Evolutionary conservation across 2,888 invertebrate species (phyloP), one percentile per base, ranked within the genome.

Genomic region (Nephrotoma guestfalica): DNA sequence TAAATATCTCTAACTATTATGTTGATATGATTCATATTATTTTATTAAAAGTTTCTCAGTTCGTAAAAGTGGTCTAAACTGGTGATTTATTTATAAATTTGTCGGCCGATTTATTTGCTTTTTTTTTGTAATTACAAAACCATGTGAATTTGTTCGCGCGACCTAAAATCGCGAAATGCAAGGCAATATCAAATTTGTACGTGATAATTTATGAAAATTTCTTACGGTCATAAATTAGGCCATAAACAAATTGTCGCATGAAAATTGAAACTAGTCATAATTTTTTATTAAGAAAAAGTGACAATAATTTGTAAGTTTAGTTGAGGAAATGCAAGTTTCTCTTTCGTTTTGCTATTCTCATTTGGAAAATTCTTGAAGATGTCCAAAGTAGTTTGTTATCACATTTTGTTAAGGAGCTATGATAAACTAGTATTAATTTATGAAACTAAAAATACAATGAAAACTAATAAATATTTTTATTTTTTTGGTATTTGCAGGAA

Each of bases 401-500:
- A 43, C 43, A 43, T 43, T 43, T 43, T 43, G 43, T 43, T 43
- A 43, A 30, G 2, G 43, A 43, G 6, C n/a, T 47, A 2, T 47
- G 13, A 47, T 45, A 45, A 45, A 45, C 43, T 45, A 0, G 30
- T 30, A 30, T 30, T 30, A 30, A 2, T 30, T 30, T 30, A 30
- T 30, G 30, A 30, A 30, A 3, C 30, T 30, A 30, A 30, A 30
- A 2, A 30, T 30, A 13, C 13, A 47, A 47, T 47, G n/a, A 13
- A 11, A 83, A 83, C 0, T 83, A 9, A 9, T 83, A 30, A 83
- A 41, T 41, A 83, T 42, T 86, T n/a, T 15, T 87, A 41, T 30
- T 41, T 30, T 41, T 88, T 41, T 86, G 87, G 86, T 86, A 30
- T 45, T 90, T 90, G 30, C 88, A 91, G 91, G 90, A 90, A 91